These are phyloP conservation scores for Hirtodrosophila confusa DNA, from an alignment of 2,888 invertebrate species.

Conservation along the genomic window DNA sequence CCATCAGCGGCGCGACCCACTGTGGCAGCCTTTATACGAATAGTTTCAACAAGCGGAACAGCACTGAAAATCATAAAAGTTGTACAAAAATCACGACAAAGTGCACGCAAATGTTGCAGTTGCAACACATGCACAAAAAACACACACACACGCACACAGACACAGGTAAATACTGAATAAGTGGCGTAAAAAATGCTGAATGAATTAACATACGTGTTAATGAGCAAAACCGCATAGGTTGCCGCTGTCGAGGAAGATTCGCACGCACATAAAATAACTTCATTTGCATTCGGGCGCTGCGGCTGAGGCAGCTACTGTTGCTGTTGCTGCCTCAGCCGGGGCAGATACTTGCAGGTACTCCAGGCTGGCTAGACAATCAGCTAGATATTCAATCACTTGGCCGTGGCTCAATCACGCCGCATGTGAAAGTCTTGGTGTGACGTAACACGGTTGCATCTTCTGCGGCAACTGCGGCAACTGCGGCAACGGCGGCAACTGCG, in stretches of 20 bases:
- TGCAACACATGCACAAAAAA: slow-evolving; percentile 30
- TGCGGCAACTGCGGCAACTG: slow-evolving; percentile 23
- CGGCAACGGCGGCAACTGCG: slow-evolving; percentile 37
- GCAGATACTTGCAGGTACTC: slow-evolving; percentile 1
- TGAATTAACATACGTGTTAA: slow-evolving; percentile 69
- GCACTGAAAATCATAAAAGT: slow-evolving; percentile 30
- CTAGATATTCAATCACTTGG: slow-evolving; percentile 18
- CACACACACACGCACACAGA: slow-evolving; percentile 3
- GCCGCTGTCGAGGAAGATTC: slow-evolving; percentile 30
- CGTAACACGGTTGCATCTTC: slow-evolving; percentile 67
- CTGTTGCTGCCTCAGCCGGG: neutral
- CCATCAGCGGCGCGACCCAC: slow-evolving; percentile 36
- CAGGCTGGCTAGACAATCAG: slow-evolving; percentile 10
- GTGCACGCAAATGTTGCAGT: slow-evolving; percentile 41
- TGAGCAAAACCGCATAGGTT: slow-evolving; percentile 46
- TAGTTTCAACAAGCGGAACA: slow-evolving; percentile 49
- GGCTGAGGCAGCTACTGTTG: neutral
- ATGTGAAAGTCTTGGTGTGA: slow-evolving; percentile 56
- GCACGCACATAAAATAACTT: slow-evolving; percentile 50
- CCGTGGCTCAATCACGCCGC: slow-evolving; percentile 16
- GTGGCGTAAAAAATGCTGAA: slow-evolving; percentile 43
- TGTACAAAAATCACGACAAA: slow-evolving; percentile 51
- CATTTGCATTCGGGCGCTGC: slow-evolving; percentile 32
- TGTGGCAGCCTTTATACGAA: slow-evolving; percentile 22
- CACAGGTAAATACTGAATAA: slow-evolving; percentile 37